Conservation (phyloP, 2,113 vertebrate species). For the Anguilla japonica region DNA sequence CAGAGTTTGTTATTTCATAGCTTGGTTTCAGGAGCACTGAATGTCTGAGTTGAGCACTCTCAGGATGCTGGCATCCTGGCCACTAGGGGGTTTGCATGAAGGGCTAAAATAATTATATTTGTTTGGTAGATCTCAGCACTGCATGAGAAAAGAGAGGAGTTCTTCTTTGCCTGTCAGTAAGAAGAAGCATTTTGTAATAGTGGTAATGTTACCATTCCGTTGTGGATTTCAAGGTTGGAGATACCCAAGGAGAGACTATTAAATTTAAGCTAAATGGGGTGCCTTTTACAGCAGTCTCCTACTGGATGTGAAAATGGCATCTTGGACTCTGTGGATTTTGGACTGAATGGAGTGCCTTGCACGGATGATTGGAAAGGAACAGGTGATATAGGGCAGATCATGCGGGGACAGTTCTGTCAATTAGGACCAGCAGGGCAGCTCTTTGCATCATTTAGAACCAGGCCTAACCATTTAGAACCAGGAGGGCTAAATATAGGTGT, state of each 20-base stretch:
- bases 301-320: not conserved
- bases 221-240: not conserved
- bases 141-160: not conserved
- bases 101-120: not conserved
- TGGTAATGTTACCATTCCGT: not conserved
- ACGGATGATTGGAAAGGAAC: not conserved
- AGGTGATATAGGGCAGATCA: not conserved
- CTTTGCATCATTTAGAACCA: not conserved
- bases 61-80: too few species aligned
- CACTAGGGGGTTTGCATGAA: too few species aligned
- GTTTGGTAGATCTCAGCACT: not conserved
- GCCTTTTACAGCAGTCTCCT: not conserved
- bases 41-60: too few species aligned
- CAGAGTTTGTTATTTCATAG: too few species aligned
- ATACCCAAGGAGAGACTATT: not conserved
- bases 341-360: not conserved
- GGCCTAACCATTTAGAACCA: not conserved
- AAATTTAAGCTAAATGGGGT: not conserved
- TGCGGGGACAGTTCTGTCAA: not conserved
- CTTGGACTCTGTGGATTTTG: not conserved
- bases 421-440: not conserved
- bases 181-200: not conserved
- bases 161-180: not conserved
- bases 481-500: not conserved
- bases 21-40: too few species aligned